Base-by-base conservation (phyloP, 2,113 vertebrate species). In the Azemiops feae region DNA sequence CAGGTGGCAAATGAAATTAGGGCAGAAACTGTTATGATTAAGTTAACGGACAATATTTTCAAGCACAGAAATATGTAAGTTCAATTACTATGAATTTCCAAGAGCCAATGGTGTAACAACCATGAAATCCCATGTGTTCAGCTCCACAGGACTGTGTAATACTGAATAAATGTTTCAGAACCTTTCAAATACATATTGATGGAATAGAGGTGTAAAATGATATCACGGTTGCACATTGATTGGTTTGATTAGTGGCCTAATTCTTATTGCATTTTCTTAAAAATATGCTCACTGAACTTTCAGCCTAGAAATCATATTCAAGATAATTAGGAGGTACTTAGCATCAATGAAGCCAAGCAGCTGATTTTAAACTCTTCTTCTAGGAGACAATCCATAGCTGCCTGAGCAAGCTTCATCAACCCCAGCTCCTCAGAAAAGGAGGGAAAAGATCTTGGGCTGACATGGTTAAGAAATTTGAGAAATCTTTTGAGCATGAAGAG, bases 41-140 rank as follows among this genome's bases (percentile, higher is more conserved):
- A 88, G 4, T 8, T 22, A 12, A n/a, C 39, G 22, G 14, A 30
- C 30, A 1, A 14, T 2, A 23, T 95, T 90, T 87, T 91, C 25
- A 89, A 87, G 52, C 30, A 14, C 16, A n/a, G 53, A 34, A 90
- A 23, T 2, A 88, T 90, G 88, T 92, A 3, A 1, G 9, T 87
- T 89, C 27, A 86, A 0, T 89, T 50, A 2, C 34, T 0, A 27
- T 93, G 91, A 95, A 95, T 94, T 91, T 95, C 89, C 12, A 89
- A 54, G 55, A 47, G 55, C 1, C 9, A 1, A 0, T 50, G 10
- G 10, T 92, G 25, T 92, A 27, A 87, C 55, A 89, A 43, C 91
- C 55, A 23, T 93, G 58, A 89, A 87, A 94, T 92, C 4, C 64
- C 90, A 50, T 4, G 1, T 94, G 20, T 93, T 58, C 0, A 1